These are phyloP conservation scores for Drosophila macrospina DNA, from an alignment of 2,888 invertebrate species.

Conservation along the genomic window DNA sequence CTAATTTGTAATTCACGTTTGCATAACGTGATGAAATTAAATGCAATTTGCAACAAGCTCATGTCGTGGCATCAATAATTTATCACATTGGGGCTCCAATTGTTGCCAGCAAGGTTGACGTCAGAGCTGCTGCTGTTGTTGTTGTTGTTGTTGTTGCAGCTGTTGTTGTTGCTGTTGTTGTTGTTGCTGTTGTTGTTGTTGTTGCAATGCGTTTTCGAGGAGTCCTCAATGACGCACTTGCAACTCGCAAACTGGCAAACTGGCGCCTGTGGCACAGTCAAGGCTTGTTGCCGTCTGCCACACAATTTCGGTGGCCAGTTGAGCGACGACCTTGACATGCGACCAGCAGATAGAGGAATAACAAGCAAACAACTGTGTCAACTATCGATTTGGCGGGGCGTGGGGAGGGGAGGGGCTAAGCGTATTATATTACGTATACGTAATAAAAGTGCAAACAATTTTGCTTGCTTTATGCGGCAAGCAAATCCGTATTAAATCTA, in stretches of 20 bases:
- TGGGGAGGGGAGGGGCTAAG: too few relatives aligned
- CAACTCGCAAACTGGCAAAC: constrained; percentile 22
- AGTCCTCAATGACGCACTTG: constrained; percentile 47
- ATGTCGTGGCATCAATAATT: constrained; percentile 54
- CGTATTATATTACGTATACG: constrained; percentile 48
- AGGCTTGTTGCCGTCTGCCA: constrained; percentile 51
- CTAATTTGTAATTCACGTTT: constrained; percentile 6
- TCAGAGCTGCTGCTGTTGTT: constrained; percentile 10
- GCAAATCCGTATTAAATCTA: constrained; percentile 2
- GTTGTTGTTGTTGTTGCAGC: not conserved
- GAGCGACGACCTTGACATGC: constrained; percentile 39
- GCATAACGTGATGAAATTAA: constrained; percentile 55
- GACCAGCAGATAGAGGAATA: constrained; percentile 19
- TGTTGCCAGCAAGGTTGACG: constrained; percentile 31
- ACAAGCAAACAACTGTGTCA: constrained; percentile 44
- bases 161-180: not conserved
- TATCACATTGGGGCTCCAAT: constrained; percentile 37
- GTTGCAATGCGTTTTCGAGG: not conserved
- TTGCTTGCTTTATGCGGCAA: not conserved
- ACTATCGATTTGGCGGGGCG: constrained; percentile 66
- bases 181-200: not conserved
- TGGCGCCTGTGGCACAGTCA: constrained; percentile 33
- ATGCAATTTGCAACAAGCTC: constrained; percentile 45
- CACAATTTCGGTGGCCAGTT: constrained; percentile 55
- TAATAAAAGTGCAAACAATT: constrained; percentile 34